Base-by-base conservation (phyloP, 2,888 invertebrate species). In the Myopa tessellatipennis region DNA sequence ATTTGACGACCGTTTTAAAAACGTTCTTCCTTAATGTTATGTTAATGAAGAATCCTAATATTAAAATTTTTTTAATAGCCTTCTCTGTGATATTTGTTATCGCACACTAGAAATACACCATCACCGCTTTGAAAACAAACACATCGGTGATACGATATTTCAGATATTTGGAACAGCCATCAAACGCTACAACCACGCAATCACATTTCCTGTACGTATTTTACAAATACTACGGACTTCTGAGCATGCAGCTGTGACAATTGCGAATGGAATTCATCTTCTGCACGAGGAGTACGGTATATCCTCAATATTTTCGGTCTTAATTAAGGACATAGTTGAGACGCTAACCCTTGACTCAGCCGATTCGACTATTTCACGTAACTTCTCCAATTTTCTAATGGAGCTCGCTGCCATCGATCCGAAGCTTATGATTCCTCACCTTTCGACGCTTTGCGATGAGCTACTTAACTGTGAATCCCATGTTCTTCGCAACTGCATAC, bases 121-220 rank as follows among this genome's bases (percentile, higher is more conserved):
- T 88, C 93, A 88, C 83, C 93, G 90, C 88, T 10, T 80, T 4
- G 87, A 87, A 10, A 92, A 93, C 81, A 94, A 94, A 81, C 90
- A 92, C 69, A 90, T 91, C 0, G 91, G 93, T 79, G 93, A 94
- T 81, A 93, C 93, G 16, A 91, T 96, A 6, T 93, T 94, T 85
- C 93, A 95, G 91, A 92, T 97, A 60, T 90, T 98, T 78, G 96
- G 96, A 16, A 91, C 92, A 4, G 91, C 96, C 67, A 93, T 97
- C 34, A 96, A 95, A 87, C 93, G 92, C 73, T 96, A 96, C 87
- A 95, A 95, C 86, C 96, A 97, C 89, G 95, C 95, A 0, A 91
- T 94, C 65, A 92, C 93, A 50, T 95, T 95, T 86, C 92, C 94
- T 1, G 92, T 94, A 7, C 93, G 94, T 84, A 91, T 95, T 77